phyloP scores from a whole-genome alignment of 2,797 vertebrate species.

The Anabacerthia variegaticeps region DNA sequence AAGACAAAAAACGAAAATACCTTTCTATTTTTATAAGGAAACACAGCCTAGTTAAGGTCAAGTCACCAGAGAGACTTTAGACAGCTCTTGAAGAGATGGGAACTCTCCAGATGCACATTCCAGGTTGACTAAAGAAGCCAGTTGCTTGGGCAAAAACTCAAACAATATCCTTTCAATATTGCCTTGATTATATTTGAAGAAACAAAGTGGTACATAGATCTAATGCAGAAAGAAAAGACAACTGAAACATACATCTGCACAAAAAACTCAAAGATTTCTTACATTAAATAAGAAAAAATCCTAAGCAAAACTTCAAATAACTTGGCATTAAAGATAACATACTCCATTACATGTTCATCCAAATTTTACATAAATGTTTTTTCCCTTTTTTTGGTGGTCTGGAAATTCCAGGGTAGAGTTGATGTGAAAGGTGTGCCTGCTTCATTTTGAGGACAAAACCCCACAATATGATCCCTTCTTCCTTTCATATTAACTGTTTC shows the following conservation, averaged over 20 bases:
- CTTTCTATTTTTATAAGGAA: not conserved
- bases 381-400: fast-evolving
- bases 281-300: not conserved
- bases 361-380: fast-evolving
- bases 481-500: not conserved
- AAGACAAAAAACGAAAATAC: not conserved
- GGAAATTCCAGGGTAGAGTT: not conserved
- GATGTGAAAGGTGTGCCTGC: not conserved
- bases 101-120: not conserved
- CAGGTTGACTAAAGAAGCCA: not conserved
- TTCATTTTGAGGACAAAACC: not conserved
- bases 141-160: not conserved
- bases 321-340: not conserved
- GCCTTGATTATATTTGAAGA: not conserved
- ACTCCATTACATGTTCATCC: not conserved
- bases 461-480: not conserved
- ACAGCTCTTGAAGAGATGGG: not conserved
- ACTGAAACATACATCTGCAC: not conserved
- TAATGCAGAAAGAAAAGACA: not conserved
- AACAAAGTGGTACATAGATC: not conserved
- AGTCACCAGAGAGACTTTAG: not conserved
- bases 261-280: not conserved
- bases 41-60: not conserved
- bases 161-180: not conserved
- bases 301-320: not conserved